These are phyloP conservation scores for Ceramica pisi DNA, from an alignment of 2,888 invertebrate genomes.

Conservation along the genomic window DNA sequence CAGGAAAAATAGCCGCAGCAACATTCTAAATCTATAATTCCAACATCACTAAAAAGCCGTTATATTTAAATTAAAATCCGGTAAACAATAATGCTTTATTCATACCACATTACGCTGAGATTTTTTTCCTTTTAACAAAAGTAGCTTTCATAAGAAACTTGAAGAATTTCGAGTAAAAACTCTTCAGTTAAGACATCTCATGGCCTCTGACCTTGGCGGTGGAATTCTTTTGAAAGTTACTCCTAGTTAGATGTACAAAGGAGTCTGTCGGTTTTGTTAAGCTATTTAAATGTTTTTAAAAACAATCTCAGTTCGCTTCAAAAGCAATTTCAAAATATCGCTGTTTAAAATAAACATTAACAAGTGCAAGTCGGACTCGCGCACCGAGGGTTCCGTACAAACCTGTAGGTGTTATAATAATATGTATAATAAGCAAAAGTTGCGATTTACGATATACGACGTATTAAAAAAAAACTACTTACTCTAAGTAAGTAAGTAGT, in stretches of 20 bases:
- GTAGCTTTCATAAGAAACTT: slow-evolving; percentile 32
- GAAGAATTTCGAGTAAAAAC: slow-evolving; percentile 37
- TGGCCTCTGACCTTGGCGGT: slow-evolving; percentile 23
- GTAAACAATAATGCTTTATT: slow-evolving; percentile 35
- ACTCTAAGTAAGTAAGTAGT: no score
- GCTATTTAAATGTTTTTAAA: slow-evolving; percentile 22
- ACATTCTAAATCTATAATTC: background rate
- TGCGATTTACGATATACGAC: no score
- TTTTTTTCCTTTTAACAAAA: slow-evolving; percentile 38
- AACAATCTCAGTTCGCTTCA: slow-evolving; percentile 11
- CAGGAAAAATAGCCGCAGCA: background rate
- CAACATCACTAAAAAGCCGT: background rate
- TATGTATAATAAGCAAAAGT: no score
- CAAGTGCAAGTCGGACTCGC: no score
- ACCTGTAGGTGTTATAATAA: no score
- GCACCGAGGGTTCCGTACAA: no score
- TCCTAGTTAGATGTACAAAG: slow-evolving; percentile 24
- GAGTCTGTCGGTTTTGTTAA: slow-evolving; percentile 28
- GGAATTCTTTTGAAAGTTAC: slow-evolving; percentile 45
- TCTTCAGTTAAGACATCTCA: slow-evolving; percentile 22
- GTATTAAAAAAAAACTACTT: no score
- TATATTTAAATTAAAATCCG: background rate
- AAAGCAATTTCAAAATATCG: background rate
- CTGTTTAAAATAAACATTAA: background rate
- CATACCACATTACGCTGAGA: slow-evolving; percentile 19